Percentiles rank a stretch among this genome's conserved stretches.
Conservation (phyloP, 2,113 vertebrate species). For the Danio rerio region DNA sequence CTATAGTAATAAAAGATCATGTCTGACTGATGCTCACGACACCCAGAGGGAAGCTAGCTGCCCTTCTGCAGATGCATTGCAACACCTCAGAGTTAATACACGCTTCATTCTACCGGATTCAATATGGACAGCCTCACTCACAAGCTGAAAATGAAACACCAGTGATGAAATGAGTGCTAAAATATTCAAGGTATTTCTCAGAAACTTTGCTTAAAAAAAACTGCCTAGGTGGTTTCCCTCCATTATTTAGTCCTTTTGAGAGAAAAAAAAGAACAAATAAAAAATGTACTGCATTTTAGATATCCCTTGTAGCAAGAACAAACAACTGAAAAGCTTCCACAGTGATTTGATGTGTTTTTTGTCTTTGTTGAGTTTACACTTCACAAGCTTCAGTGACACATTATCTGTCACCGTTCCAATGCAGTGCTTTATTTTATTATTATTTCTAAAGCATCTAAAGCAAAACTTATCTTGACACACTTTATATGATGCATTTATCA, state of each 20-base stretch:
- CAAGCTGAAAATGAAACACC: constrained; percentile 76
- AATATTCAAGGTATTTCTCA: constrained; percentile 65
- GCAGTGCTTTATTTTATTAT: too few species aligned
- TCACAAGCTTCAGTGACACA: neutral
- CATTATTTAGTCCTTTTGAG: constrained; percentile 7
- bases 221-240: neutral
- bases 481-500: too few species aligned
- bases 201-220: constrained; percentile 21
- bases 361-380: neutral
- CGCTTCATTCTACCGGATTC: constrained; percentile 35
- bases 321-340: neutral
- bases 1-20: constrained; percentile 7
- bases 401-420: too few species aligned
- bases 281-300: constrained; percentile 1
- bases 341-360: neutral
- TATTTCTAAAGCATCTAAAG: too few species aligned
- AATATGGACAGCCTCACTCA: constrained; percentile 39
- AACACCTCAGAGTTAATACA: constrained; percentile 54
- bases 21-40: constrained; percentile 9
- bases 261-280: neutral
- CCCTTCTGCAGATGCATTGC: constrained; percentile 31
- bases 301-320: neutral
- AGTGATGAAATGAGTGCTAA: constrained; percentile 70
- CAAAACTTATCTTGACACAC: too few species aligned
- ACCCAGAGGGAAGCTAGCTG: constrained; percentile 7